phyloP scores from a whole-genome alignment of 2,797 vertebrate species.

The Lutjanus campechanus region DNA sequence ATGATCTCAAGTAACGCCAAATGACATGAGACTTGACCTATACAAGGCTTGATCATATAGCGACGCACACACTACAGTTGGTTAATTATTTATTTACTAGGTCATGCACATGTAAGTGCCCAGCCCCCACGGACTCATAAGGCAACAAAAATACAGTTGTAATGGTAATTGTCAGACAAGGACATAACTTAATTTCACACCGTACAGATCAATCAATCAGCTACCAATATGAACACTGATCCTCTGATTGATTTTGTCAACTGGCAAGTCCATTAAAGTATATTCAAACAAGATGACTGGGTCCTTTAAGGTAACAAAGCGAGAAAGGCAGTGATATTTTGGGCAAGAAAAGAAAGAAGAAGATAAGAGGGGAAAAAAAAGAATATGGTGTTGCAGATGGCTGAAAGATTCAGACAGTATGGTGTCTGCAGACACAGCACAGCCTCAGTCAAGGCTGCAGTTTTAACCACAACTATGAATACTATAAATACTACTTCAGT shows the following conservation, averaged over 20 bases:
- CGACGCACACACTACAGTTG: not conserved
- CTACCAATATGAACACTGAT: not conserved
- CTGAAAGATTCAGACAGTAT: not conserved
- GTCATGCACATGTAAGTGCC: not conserved
- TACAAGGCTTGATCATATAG: slow-evolving; percentile 12
- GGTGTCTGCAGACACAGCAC: not conserved
- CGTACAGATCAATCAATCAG: too few species aligned
- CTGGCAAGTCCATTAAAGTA: too few species aligned
- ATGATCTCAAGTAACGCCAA: slow-evolving; percentile 39
- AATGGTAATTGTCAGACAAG: not conserved
- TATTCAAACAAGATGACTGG: too few species aligned
- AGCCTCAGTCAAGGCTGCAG: not conserved
- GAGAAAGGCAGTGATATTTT: not conserved
- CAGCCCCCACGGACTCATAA: not conserved
- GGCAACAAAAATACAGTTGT: not conserved
- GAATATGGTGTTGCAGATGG: not conserved
- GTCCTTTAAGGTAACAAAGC: not conserved
- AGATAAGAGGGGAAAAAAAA: not conserved
- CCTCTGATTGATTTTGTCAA: too few species aligned
- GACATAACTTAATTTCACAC: not conserved
- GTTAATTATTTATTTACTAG: slow-evolving; percentile 2
- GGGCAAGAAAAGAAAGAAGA: not conserved
- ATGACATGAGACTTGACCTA: slow-evolving; percentile 39
- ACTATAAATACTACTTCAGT: not conserved
- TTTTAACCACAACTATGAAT: too few species aligned